phyloP scores from a whole-genome alignment of 2,113 vertebrate species.

The Rhipidura dahli region DNA sequence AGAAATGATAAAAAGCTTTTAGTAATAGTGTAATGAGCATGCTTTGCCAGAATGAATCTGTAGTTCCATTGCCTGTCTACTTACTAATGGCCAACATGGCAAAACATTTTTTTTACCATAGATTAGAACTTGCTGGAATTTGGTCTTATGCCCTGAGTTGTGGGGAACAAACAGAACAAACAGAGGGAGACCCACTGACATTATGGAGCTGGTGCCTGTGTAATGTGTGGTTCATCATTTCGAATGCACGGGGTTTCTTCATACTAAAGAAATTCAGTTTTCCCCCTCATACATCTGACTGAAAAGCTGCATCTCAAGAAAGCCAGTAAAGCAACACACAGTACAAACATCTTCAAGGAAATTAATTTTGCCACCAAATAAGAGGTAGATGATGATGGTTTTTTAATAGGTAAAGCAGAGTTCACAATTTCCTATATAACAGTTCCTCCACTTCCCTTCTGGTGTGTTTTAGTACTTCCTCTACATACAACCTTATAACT shows the following conservation, averaged over 20 bases:
- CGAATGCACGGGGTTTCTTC: neutral
- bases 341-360: neutral
- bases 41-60: neutral
- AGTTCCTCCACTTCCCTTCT: conserved; percentile 13
- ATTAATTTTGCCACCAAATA: neutral
- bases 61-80: neutral
- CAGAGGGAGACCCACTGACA: neutral
- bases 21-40: neutral
- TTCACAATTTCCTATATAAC: conserved; percentile 29
- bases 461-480: neutral
- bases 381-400: neutral
- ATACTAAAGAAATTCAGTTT: neutral
- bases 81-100: neutral
- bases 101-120: neutral
- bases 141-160: neutral
- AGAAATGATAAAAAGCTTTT: conserved; percentile 6
- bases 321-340: neutral
- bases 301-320: neutral
- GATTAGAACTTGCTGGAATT: neutral
- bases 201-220: neutral
- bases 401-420: neutral
- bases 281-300: neutral
- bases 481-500: neutral
- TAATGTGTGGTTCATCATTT: neutral
- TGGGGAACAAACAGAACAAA: neutral